Evolutionary conservation across 1,140 invertebrate species (phyloP), one percentile per base, ranked within the genome.

Genomic region (Leptinotarsa lineolata): DNA sequence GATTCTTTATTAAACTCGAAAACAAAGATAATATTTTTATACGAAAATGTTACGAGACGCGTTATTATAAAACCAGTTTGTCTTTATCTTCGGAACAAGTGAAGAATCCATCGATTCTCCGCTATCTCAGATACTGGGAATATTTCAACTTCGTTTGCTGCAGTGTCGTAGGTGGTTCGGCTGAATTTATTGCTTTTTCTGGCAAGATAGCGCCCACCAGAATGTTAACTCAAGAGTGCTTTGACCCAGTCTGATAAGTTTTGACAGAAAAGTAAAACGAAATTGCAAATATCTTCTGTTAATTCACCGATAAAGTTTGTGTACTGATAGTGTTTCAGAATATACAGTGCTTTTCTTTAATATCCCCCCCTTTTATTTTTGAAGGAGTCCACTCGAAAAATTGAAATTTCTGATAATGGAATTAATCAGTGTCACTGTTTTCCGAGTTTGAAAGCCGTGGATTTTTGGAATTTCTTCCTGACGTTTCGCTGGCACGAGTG

Each of bases 1-100:
- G 48, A 54, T n/a, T 8, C 48, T 54, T 54, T 54, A 54, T 54
- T 54, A 54, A n/a, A 54, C 15, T 54, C n/a, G 15, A 54, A n/a
- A 54, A 54, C 48, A 54, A 54, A 54, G 48, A 54, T 54, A n/a
- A 54, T 54, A 54, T n/a, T 54, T 54, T 54, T n/a, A n/a, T 54
- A 18, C 2, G 48, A 18, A n/a, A 54, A 54, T 54, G 48, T 54
- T n/a, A 18, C n/a, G 16, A 15, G n/a, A 18, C 48, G 48, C 3
- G 15, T 54, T 18, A 4, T 54, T 54, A 54, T 18, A 54, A 54
- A 54, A 54, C 48, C 48, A 54, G 48, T 54, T 54, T 54, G 48
- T 54, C 48, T 54, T 54, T 54, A 16, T 16, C n/a, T 18, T 54
- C 16, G 4, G 48, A 54, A 54, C 48, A 54, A 54, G 2, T 54